These are phyloP conservation scores for Acronicta aceris DNA, from an alignment of 2,888 invertebrate genomes.

Conservation along the genomic window DNA sequence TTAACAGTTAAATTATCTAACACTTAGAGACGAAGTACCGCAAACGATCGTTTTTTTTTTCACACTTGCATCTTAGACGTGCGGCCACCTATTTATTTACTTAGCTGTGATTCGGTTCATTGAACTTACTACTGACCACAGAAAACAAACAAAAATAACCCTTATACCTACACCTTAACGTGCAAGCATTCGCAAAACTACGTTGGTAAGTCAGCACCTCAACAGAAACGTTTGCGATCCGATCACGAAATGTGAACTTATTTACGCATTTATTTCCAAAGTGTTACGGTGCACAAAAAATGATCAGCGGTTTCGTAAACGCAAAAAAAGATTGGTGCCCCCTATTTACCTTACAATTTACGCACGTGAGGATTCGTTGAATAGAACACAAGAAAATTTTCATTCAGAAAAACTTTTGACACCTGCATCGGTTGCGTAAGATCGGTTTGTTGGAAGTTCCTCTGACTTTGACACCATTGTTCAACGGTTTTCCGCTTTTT, in stretches of 20 bases:
- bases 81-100: slow-evolving; percentile 80
- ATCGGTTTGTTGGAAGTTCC: slow-evolving; percentile 48
- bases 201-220: slow-evolving; percentile 26
- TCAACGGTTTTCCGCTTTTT: slow-evolving; percentile 46
- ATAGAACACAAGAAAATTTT: slow-evolving; percentile 62
- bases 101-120: slow-evolving; percentile 75
- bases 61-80: slow-evolving; percentile 69
- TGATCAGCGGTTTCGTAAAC: slow-evolving; percentile 12
- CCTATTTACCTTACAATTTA: slow-evolving; percentile 62
- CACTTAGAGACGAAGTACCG: slow-evolving; percentile 62
- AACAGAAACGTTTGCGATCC: slow-evolving; percentile 29
- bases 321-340: slow-evolving; percentile 34
- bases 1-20: slow-evolving; percentile 64
- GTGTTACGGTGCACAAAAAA: slow-evolving; percentile 34
- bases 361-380: slow-evolving; percentile 73
- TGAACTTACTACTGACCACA: slow-evolving; percentile 67
- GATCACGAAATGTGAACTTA: slow-evolving; percentile 49
- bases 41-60: slow-evolving; percentile 64
- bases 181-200: slow-evolving; percentile 23
- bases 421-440: slow-evolving; percentile 60
- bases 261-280: slow-evolving; percentile 55
- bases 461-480: slow-evolving; percentile 65
- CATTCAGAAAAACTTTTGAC: slow-evolving; percentile 70
- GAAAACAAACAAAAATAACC: slow-evolving; percentile 38
- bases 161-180: slow-evolving; percentile 18